Evolutionary conservation across 2,113 vertebrate genomes (phyloP).

Genomic region (Oncorhynchus keta): DNA sequence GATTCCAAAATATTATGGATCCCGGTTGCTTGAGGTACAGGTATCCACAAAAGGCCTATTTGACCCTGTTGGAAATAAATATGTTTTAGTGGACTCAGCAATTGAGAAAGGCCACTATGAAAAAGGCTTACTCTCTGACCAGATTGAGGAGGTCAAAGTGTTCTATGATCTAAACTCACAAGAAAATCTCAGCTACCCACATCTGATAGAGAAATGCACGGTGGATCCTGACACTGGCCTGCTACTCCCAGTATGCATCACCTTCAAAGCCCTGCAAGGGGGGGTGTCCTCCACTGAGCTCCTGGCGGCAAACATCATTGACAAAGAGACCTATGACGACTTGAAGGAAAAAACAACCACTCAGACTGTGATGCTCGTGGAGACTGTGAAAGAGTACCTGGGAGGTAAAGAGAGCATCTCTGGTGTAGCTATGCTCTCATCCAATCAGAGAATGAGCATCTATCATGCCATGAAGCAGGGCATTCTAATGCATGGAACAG

Average conservation of each 20-base stretch:
- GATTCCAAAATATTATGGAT: slow-evolving; percentile 84
- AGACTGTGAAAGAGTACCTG: slow-evolving; percentile 84
- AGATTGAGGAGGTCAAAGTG: slow-evolving; percentile 82
- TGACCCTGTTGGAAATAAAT: slow-evolving; percentile 82
- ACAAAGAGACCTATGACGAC: slow-evolving; percentile 70
- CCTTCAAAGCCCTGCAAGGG: slow-evolving; percentile 63
- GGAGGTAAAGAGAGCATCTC: too few species aligned
- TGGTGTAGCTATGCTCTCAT: slow-evolving; percentile 65
- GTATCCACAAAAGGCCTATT: slow-evolving; percentile 83
- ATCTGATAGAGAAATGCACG: slow-evolving; percentile 82
- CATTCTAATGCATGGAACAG: slow-evolving; percentile 82
- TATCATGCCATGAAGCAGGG: slow-evolving; percentile 77
- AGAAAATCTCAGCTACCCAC: slow-evolving; percentile 84
- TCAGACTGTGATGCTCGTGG: slow-evolving; percentile 77
- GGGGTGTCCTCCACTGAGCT: slow-evolving; percentile 75
- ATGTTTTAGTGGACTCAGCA: slow-evolving; percentile 80
- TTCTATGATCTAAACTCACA: slow-evolving; percentile 89
- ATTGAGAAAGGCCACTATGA: slow-evolving; percentile 88
- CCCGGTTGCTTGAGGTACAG: slow-evolving; percentile 89
- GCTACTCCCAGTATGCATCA: slow-evolving; percentile 81
- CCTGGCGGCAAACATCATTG: slow-evolving; percentile 78
- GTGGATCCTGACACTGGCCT: slow-evolving; percentile 81
- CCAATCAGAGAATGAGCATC: slow-evolving; percentile 73
- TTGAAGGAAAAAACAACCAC: slow-evolving; percentile 76
- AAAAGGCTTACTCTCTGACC: slow-evolving; percentile 80